These are phyloP conservation scores for Ditylenchus dipsaci DNA, from an alignment of 1,140 invertebrate genomes.

Conservation along the genomic window DNA sequence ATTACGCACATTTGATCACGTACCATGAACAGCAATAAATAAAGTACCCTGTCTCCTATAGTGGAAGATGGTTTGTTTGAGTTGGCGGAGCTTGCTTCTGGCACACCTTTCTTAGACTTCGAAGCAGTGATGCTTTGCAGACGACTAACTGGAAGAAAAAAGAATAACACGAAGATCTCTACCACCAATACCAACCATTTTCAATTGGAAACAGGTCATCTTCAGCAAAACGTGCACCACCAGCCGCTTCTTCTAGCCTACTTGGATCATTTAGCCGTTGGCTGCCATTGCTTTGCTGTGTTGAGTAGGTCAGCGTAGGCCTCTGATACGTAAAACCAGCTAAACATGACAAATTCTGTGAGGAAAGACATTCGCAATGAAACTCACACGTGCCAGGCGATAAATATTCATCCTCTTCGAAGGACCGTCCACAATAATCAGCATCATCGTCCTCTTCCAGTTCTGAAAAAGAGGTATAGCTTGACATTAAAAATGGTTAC, in stretches of 20 bases:
- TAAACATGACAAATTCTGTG: constrained; percentile 3
- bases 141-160: neutral
- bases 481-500: neutral
- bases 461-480: constrained; percentile 17
- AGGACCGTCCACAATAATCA: constrained; percentile 38
- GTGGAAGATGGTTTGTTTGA: constrained; percentile 5
- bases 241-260: neutral
- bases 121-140: no score
- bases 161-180: constrained; percentile 1
- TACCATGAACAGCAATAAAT: constrained; percentile 7
- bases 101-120: constrained; percentile 13
- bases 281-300: neutral
- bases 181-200: neutral
- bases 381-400: constrained; percentile 18
- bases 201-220: constrained; percentile 9
- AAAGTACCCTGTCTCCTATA: neutral
- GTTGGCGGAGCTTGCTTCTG: constrained; percentile 6
- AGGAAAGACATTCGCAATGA: neutral
- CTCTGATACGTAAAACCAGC: constrained; percentile 22
- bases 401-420: constrained; percentile 33
- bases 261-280: constrained; percentile 13
- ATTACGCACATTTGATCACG: neutral
- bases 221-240: neutral
- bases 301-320: neutral
- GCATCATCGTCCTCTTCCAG: constrained; percentile 37